These are phyloP conservation scores for Drosophila anomelani DNA, from an alignment of 2,888 invertebrate genomes.

Conservation along the genomic window DNA sequence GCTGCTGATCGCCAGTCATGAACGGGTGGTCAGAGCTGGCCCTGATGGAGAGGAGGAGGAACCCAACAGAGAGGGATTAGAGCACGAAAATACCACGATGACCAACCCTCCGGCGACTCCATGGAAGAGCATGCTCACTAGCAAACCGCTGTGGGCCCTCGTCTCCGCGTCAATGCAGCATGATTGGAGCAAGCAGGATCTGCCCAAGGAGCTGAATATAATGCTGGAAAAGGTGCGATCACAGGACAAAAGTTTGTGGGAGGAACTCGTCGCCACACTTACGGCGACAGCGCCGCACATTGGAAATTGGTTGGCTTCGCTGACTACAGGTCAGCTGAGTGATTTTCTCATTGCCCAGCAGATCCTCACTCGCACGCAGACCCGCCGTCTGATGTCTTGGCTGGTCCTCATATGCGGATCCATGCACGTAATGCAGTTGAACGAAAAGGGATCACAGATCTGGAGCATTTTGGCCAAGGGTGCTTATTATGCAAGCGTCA, in stretches of 20 bases:
- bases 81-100: not conserved
- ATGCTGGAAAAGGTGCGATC: slow-evolving; percentile 38
- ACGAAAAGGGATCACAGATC: slow-evolving; percentile 4
- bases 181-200: slow-evolving; percentile 86
- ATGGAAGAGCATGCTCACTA: slow-evolving; percentile 88
- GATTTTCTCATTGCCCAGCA: slow-evolving; percentile 86
- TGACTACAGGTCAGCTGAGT: slow-evolving; percentile 87
- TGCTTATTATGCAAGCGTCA: slow-evolving; percentile 88
- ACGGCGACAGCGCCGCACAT: slow-evolving; percentile 86
- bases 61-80: not conserved
- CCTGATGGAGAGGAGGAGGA: not conserved
- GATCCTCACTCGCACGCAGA: slow-evolving; percentile 79
- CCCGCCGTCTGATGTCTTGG: slow-evolving; percentile 85
- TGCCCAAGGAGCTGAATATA: slow-evolving; percentile 50
- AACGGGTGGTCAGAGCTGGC: not conserved
- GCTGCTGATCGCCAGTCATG: not conserved
- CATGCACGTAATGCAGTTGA: slow-evolving; percentile 45
- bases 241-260: slow-evolving; percentile 42
- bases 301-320: slow-evolving; percentile 86
- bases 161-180: slow-evolving; percentile 88
- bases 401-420: slow-evolving; percentile 87
- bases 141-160: slow-evolving; percentile 89
- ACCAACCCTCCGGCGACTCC: slow-evolving; percentile 82
- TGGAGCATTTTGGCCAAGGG: slow-evolving; percentile 86
- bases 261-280: slow-evolving; percentile 84